phyloP scores from a whole-genome alignment of 2,113 vertebrate genomes.

The Catagonus wagneri region DNA sequence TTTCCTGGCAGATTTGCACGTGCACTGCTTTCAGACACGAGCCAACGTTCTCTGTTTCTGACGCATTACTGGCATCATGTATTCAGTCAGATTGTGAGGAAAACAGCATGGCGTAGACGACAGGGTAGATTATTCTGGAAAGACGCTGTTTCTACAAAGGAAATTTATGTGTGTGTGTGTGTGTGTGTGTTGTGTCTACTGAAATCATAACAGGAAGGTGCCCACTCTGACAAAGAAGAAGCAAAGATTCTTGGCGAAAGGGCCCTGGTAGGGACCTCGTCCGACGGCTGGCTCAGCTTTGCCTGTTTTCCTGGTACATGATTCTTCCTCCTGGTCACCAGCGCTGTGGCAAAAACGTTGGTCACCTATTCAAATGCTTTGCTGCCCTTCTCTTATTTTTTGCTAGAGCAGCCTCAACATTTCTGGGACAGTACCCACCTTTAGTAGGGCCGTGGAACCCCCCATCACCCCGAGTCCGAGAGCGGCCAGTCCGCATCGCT shows the following conservation, averaged over 20 bases:
- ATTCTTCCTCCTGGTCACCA: background rate
- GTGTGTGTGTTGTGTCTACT: background rate
- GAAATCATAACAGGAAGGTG: background rate
- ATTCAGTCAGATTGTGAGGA: background rate
- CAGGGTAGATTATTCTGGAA: background rate
- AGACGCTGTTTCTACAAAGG: background rate
- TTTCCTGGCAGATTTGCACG: background rate
- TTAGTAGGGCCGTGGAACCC: too few species aligned
- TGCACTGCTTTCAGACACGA: background rate
- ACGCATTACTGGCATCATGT: background rate
- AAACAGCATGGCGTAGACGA: background rate
- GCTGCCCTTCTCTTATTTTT: background rate
- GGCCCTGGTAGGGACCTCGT: background rate
- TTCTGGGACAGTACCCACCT: background rate
- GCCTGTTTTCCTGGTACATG: background rate
- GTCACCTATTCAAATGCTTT: background rate
- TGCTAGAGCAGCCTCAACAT: background rate
- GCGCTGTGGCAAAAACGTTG: background rate
- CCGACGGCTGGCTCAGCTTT: fast-evolving
- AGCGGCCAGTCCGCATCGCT: background rate
- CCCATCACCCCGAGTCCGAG: fast-evolving
- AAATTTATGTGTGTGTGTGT: background rate
- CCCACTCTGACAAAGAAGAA: background rate
- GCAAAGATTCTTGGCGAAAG: too few species aligned
- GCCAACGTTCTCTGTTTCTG: background rate